Evolutionary conservation across 2,113 vertebrate species (phyloP), one percentile per base, ranked within the genome.

Genomic region (Hiodon tergisus): DNA sequence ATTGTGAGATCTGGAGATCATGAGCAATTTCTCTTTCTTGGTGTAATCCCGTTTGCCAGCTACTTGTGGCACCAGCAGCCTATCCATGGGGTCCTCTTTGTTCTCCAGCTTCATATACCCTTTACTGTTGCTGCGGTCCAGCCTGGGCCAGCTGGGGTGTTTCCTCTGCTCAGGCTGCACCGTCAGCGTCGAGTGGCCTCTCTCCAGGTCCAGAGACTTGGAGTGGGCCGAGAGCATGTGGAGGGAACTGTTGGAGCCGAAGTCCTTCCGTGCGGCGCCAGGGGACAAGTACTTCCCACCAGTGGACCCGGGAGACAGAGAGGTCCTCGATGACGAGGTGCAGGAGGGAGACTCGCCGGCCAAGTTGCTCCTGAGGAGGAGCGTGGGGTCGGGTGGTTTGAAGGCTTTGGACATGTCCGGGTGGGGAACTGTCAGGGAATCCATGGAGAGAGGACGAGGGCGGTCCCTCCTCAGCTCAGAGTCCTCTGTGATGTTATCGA

Each of bases 1-100:
- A 79, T 97, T 98, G 63, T 99, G 96, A 13, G 96, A 98, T 80
- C 95, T 93, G 13, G 97, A 99, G 78, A 99, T 99, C 97, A 99
- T 99, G 54, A 98, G 92, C 76, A 99, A 93, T 83, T 98, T 99
- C 83, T 99, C 97, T 31, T 96, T 95, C 85, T 98, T 97, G 58
- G 94, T 98, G 74, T 94, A 99, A 86, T 97, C 95, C 13, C 93
- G 92, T 79, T 92, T 94, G 4, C 69, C 83, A 0, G 87, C 71
- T 16, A 65, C 78, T 2, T 91, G 88, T 46, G 91, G 85, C 2
- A 94, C 90, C 65, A 93, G 86, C 78, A 94, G 78, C 52, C 91
- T 90, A 79, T 97, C 95, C 89, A 93, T 93, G 0, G 93, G 94
- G 78, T 99, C 96, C 78, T 98, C 97, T 81, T 95, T 94, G 87